phyloP scores from a whole-genome alignment of 2,797 vertebrate species.

The Amblyopsis hoosieri region DNA sequence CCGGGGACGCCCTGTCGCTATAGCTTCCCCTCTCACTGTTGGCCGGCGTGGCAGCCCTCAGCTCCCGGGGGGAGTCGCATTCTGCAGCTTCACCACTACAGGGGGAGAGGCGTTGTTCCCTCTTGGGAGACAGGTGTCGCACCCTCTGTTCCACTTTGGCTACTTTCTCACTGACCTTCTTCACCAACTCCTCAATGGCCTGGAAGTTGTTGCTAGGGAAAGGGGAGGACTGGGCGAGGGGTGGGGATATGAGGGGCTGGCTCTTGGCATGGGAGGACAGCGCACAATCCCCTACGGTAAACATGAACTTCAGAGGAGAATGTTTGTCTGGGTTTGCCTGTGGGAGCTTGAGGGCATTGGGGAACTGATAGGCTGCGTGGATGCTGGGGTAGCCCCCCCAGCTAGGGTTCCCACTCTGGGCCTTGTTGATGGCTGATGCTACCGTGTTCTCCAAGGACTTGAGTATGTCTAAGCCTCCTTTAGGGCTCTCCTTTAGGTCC shows the following conservation, averaged over 20 bases:
- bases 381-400: constrained; percentile 99
- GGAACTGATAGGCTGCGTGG: constrained; percentile 97
- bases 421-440: constrained; percentile 97
- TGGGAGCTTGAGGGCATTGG: constrained; percentile 89
- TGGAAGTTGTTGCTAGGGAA: constrained; percentile 93
- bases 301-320: constrained; percentile 84
- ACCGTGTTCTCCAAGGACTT: constrained; percentile 98
- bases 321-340: constrained; percentile 84
- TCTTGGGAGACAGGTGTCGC: constrained; percentile 85
- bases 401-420: constrained; percentile 95
- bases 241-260: constrained; percentile 85
- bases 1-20: constrained; percentile 75
- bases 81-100: constrained; percentile 87
- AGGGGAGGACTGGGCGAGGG: constrained; percentile 88
- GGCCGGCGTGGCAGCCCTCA: constrained; percentile 83
- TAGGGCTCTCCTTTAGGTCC: constrained; percentile 94
- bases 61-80: constrained; percentile 79
- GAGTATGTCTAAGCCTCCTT: constrained; percentile 94
- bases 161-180: constrained; percentile 92
- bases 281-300: constrained; percentile 73
- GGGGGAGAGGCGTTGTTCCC: constrained; percentile 81
- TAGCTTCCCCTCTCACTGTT: constrained; percentile 81
- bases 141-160: constrained; percentile 91
- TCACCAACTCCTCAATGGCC: constrained; percentile 94
- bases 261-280: constrained; percentile 83